Percentiles rank a stretch among this genome's conserved stretches.
Evolutionary conservation across 2,113 vertebrate species (phyloP).

Genomic region (Progne subis): DNA sequence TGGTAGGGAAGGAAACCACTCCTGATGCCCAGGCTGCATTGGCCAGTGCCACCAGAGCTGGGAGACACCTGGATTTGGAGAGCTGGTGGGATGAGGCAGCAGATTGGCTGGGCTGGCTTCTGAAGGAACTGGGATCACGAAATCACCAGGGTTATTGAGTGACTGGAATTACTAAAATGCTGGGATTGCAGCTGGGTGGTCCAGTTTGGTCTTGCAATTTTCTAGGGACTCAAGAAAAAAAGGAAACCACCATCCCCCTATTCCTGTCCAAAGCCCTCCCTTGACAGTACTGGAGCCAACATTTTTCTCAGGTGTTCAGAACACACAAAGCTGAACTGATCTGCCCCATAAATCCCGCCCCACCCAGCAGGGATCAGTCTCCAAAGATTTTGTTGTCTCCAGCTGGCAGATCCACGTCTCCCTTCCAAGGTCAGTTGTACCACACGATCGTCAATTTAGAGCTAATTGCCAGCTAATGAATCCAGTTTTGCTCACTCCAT

Average conservation of each 20-base stretch:
- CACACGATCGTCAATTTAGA: constrained; percentile 56
- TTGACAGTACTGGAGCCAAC: background rate
- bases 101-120: background rate
- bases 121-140: background rate
- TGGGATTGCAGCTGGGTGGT: background rate
- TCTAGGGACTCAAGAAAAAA: no score
- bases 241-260: fast-evolving
- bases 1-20: background rate
- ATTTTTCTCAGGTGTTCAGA: background rate
- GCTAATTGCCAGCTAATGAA: constrained; percentile 74
- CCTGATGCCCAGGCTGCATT: background rate
- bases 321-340: background rate
- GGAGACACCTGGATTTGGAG: background rate
- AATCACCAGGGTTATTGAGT: background rate
- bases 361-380: background rate
- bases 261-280: background rate
- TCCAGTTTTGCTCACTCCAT: constrained; percentile 61
- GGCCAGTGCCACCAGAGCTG: background rate
- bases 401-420: constrained; percentile 27
- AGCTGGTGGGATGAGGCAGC: background rate
- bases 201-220: background rate
- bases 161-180: background rate
- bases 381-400: background rate
- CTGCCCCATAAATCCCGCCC: background rate
- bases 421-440: constrained; percentile 41